Evolutionary conservation across 1,140 invertebrate genomes (phyloP), one percentile per base, ranked within the genome.

Genomic region (Cheumatopsyche charites): DNA sequence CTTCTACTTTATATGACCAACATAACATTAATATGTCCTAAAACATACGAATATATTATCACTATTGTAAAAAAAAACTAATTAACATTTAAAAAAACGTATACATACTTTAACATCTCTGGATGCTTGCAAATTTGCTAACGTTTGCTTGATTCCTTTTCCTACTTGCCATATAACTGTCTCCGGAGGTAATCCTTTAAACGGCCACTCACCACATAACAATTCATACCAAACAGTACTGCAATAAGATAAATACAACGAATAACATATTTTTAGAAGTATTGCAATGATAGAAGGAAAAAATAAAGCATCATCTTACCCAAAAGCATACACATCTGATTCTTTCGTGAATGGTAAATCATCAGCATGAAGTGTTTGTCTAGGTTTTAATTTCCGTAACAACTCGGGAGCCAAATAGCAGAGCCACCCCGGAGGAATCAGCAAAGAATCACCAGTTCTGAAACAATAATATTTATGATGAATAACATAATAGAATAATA

Each of bases 191-290:
- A 96, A 92, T 13, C 90, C 90, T 80, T 94, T 94, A 80, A 98
- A 99, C 9, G 98, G 97, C 89, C 95, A 99, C 77, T 98, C 94
- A 1, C 95, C 94, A 80, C 94, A 97, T 55, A 99, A 84, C 61
- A 99, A 84, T 83, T 99, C 98, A 84, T 98, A 99, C 97, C 97
- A 99, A 19, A 99, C 94, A 36, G 98, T 99, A 25, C 95, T 97
- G 13, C 62, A 43, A 70, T 83, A 70, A 75, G 77, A 78, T 77
- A 67, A 77, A 19, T 68, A 52, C 13, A 21, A 36, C 36, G 21
- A 70, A 70, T 29, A 70, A 62, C 21, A 45, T 29, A 13, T n/a
- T n/a, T n/a, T n/a, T n/a, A n/a, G n/a, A n/a, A n/a, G n/a, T n/a
- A n/a, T n/a, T 67, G 15, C 6, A 2, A 58, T 67, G 23, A 63